Evolutionary conservation across 2,797 vertebrate genomes (phyloP).

Genomic region (Triplophysa yarkandensis): DNA sequence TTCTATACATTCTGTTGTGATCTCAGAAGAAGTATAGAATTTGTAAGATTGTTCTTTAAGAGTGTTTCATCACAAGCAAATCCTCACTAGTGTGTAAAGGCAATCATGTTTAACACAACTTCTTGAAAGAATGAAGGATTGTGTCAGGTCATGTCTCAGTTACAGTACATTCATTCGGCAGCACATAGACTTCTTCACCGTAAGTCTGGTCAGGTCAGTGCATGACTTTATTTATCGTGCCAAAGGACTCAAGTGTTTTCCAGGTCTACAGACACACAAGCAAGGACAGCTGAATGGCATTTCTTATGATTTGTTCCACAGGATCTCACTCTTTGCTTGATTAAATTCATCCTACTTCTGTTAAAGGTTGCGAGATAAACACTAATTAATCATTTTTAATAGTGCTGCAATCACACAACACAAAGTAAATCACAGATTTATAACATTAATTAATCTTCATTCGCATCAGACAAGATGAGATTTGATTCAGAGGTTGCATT

Average conservation of each 20-base stretch:
- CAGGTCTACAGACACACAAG: conserved; percentile 1
- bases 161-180: background rate
- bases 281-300: background rate
- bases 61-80: background rate
- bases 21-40: too few species aligned
- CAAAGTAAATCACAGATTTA: background rate
- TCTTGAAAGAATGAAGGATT: background rate
- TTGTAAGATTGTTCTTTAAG: background rate
- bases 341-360: background rate
- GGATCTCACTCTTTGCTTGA: conserved; percentile 6
- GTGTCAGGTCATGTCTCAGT: conserved; percentile 6
- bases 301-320: conserved; percentile 18
- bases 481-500: conserved; percentile 4
- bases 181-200: background rate
- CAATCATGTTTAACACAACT: conserved; percentile 21
- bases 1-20: too few species aligned
- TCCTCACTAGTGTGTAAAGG: background rate
- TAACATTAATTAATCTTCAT: conserved; percentile 35
- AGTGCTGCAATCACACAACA: background rate
- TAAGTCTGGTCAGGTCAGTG: background rate
- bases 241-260: background rate
- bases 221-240: background rate
- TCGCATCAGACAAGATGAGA: background rate
- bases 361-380: conserved; percentile 15
- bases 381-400: background rate